Evolutionary conservation across 2,797 vertebrate species (phyloP).

Genomic region (Holocentrus rufus): DNA sequence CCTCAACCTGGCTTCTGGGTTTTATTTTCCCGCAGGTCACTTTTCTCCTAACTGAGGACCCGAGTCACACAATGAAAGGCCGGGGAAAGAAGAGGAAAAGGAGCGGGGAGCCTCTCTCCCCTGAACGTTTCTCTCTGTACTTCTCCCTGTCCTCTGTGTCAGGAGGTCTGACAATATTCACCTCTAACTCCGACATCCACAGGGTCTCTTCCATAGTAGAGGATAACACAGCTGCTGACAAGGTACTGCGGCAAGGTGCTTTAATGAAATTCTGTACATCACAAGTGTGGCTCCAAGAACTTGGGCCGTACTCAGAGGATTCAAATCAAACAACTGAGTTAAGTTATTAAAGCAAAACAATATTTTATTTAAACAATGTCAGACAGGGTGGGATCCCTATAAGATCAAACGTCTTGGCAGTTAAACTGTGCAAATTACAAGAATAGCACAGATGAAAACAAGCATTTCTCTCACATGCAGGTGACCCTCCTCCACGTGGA

Average conservation of each 20-base stretch:
- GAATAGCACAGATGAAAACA: neutral
- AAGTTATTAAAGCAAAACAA: neutral
- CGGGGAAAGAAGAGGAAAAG: constrained; percentile 50
- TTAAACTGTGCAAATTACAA: neutral
- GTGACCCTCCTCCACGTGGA: constrained; percentile 86
- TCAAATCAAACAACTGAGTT: neutral
- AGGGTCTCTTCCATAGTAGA: constrained; percentile 83
- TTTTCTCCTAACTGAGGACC: constrained; percentile 89
- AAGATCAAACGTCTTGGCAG: neutral
- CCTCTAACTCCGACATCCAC: constrained; percentile 84
- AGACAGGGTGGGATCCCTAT: too few relatives aligned
- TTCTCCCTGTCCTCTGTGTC: constrained; percentile 83
- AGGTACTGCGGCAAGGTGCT: constrained; percentile 57
- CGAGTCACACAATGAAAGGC: constrained; percentile 49
- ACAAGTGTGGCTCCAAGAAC: neutral
- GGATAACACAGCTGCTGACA: constrained; percentile 81
- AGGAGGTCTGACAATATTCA: constrained; percentile 89
- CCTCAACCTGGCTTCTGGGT: neutral
- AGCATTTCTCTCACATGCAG: constrained; percentile 65
- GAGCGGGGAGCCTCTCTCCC: constrained; percentile 75
- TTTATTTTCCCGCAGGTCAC: constrained; percentile 80
- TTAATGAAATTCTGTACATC: neutral
- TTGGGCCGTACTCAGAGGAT: neutral
- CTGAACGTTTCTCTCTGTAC: constrained; percentile 86
- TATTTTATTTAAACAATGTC: too few relatives aligned